Percentiles rank a stretch among this genome's conserved stretches.
Evolutionary conservation across 1,140 invertebrate genomes (phyloP).

Genomic region (Solenopsis invicta): DNA sequence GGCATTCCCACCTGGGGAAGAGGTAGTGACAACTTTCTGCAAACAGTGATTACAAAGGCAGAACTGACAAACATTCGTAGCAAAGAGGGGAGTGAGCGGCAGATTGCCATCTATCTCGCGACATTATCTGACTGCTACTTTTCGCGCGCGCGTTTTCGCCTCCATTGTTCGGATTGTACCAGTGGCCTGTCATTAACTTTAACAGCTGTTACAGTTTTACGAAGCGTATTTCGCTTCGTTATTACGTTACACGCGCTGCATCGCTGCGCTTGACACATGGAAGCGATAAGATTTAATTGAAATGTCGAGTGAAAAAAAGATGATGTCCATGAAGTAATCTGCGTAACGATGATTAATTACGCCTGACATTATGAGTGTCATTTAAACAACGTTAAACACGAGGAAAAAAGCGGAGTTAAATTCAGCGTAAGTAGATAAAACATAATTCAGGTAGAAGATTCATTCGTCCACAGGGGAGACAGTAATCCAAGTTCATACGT

Average conservation of each 20-base stretch:
- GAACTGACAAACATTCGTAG: slow-evolving; percentile 52
- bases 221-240: not conserved
- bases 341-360: slow-evolving; percentile 46
- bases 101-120: slow-evolving; percentile 46
- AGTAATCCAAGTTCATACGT: slow-evolving; percentile 26
- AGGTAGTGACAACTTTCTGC: slow-evolving; percentile 55
- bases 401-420: slow-evolving; percentile 20
- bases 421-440: slow-evolving; percentile 39
- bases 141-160: slow-evolving; percentile 6
- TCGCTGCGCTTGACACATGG: not conserved
- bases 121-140: slow-evolving; percentile 38
- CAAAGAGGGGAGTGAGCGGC: not conserved
- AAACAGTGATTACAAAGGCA: slow-evolving; percentile 57
- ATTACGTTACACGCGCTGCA: not conserved
- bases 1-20: slow-evolving; percentile 28
- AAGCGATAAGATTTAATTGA: slow-evolving; percentile 32
- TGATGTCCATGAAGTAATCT: not conserved
- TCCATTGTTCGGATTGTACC: slow-evolving; percentile 15
- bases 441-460: slow-evolving; percentile 43
- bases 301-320: not conserved
- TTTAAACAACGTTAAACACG: not conserved
- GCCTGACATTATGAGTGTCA: slow-evolving; percentile 18
- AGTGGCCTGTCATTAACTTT: slow-evolving; percentile 24
- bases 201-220: slow-evolving; percentile 9
- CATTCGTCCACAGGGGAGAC: slow-evolving; percentile 9